Percentiles rank a stretch among this genome's conserved stretches.
These are phyloP conservation scores for Muschampia plurimacula DNA, from an alignment of 2,888 invertebrate species.

Conservation along the genomic window DNA sequence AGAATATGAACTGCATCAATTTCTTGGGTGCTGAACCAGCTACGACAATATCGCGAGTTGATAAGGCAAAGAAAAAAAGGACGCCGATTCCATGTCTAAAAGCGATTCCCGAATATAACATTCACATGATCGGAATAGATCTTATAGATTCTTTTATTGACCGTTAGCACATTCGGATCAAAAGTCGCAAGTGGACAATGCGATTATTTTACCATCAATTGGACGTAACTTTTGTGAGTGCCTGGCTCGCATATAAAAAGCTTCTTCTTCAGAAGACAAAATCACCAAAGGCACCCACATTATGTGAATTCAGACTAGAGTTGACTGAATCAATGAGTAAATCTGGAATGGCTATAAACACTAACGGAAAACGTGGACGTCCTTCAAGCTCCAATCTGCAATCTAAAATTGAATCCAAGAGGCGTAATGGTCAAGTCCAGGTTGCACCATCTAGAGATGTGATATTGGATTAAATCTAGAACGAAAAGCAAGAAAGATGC, in stretches of 20 bases:
- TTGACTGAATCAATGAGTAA: neutral
- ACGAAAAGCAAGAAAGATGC: slow-evolving; percentile 48
- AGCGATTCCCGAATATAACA: too few species aligned
- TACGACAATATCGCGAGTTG: too few species aligned
- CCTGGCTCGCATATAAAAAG: slow-evolving; percentile 55
- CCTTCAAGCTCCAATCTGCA: neutral
- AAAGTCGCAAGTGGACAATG: slow-evolving; percentile 55
- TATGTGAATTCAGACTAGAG: neutral
- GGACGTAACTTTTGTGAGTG: slow-evolving; percentile 53
- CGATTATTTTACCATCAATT: slow-evolving; percentile 55
- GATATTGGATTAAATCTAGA: slow-evolving; percentile 48
- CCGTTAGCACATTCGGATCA: slow-evolving; percentile 53
- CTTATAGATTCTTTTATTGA: slow-evolving; percentile 41
- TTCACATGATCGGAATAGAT: too few species aligned
- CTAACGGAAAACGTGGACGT: neutral
- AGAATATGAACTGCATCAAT: too few species aligned
- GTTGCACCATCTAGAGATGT: slow-evolving; percentile 48
- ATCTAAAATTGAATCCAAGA: neutral
- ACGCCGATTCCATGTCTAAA: too few species aligned
- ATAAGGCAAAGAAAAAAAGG: too few species aligned
- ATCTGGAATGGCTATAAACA: neutral
- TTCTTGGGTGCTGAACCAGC: too few species aligned
- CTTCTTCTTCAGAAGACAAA: slow-evolving; percentile 14
- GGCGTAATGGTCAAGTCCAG: neutral
- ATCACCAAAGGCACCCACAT: neutral